Evolutionary conservation across 2,888 invertebrate species (phyloP).

Genomic region (Clepsis dumicolana): DNA sequence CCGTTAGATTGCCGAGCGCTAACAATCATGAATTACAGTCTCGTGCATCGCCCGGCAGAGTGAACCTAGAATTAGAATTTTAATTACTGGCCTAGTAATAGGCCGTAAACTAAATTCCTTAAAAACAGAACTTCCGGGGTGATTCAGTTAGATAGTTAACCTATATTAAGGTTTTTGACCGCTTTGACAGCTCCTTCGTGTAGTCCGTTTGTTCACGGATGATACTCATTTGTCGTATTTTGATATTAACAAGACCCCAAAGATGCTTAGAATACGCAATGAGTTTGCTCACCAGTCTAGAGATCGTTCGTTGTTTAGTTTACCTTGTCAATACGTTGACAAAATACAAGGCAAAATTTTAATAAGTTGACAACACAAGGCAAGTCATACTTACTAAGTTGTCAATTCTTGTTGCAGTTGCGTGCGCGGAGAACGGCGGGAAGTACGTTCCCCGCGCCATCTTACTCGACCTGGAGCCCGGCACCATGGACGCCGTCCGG

Average conservation of each 20-base stretch:
- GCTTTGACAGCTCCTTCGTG: neutral
- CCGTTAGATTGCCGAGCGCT: constrained; percentile 13
- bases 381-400: no score
- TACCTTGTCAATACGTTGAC: neutral
- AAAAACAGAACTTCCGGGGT: constrained; percentile 21
- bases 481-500: constrained; percentile 97
- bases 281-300: no score
- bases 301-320: no score
- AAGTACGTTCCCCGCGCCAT: constrained; percentile 98
- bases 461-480: constrained; percentile 98
- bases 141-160: neutral
- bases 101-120: constrained; percentile 16
- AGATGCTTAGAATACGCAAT: no score
- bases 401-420: constrained; percentile 84
- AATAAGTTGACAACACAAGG: no score
- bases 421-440: constrained; percentile 96
- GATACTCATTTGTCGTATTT: neutral
- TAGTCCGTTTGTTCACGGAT: neutral
- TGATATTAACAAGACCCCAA: neutral
- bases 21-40: constrained; percentile 14
- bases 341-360: no score
- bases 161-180: constrained; percentile 2
- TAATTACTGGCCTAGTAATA: constrained; percentile 14
- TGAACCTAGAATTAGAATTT: constrained; percentile 30
- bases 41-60: neutral